Evolutionary conservation across 92 coral and sea anemone genomes (phyloP).

Genomic region (Pocillopora meandrina): DNA sequence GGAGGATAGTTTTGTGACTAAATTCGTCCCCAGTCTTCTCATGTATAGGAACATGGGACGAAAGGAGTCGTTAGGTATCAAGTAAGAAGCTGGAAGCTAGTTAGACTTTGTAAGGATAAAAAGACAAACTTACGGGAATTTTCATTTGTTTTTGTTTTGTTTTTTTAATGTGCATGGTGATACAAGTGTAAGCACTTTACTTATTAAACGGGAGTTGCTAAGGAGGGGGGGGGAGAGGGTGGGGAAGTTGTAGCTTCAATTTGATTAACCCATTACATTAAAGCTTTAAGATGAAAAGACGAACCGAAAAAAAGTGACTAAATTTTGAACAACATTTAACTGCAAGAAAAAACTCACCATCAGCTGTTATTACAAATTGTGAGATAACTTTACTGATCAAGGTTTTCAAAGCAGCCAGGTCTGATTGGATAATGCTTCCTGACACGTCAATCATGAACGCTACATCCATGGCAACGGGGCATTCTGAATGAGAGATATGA

Average conservation of each 20-base stretch:
- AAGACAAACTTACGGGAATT: too few relatives aligned
- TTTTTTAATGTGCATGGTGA: too few relatives aligned
- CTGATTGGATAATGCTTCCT: constrained; percentile 6
- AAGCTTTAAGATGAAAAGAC: background rate
- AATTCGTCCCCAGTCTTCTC: background rate
- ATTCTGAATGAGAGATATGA: constrained; percentile 4
- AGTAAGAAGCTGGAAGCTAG: too few relatives aligned
- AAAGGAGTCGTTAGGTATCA: too few relatives aligned
- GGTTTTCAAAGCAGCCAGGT: background rate
- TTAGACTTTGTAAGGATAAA: too few relatives aligned
- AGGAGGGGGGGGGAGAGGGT: too few relatives aligned
- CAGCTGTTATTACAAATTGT: constrained; percentile 6
- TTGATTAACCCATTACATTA: background rate
- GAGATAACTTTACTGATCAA: constrained; percentile 15
- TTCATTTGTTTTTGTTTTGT: too few relatives aligned
- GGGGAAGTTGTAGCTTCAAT: background rate
- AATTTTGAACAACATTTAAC: background rate
- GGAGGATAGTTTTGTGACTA: background rate
- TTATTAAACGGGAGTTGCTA: too few relatives aligned
- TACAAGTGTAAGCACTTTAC: too few relatives aligned
- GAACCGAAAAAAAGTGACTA: background rate
- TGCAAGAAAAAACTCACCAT: constrained; percentile 1
- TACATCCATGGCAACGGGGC: constrained; percentile 40
- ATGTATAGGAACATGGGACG: too few relatives aligned
- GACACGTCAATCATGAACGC: constrained; percentile 47